Conservation (phyloP, 2,113 vertebrate genomes). For the Stigmatopora argus region DNA sequence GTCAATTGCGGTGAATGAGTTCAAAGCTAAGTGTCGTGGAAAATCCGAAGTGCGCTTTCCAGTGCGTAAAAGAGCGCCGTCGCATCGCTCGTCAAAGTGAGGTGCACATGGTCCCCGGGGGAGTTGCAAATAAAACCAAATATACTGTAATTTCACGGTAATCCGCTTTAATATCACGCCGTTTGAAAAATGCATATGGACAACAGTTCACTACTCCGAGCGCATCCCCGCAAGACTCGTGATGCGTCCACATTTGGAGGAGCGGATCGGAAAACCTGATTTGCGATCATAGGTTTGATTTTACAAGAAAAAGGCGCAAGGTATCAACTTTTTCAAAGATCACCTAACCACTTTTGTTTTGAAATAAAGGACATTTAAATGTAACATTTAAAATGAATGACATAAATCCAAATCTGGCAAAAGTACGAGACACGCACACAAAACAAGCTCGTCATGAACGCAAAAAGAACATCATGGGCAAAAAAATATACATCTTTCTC, state of each 20-base stretch:
- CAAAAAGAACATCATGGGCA: background rate
- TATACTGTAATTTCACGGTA: conserved; percentile 43
- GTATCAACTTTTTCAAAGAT: background rate
- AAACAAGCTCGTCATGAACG: background rate
- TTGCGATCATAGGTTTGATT: background rate
- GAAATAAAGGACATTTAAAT: no score
- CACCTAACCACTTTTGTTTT: background rate
- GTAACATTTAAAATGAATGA: no score
- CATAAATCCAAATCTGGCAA: background rate
- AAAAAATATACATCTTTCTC: conserved; percentile 4
- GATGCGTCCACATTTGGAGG: background rate
- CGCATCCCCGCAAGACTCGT: conserved; percentile 4
- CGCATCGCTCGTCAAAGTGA: conserved; percentile 26
- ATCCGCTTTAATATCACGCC: conserved; percentile 39
- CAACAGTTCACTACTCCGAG: conserved; percentile 12
- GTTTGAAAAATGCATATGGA: conserved; percentile 24
- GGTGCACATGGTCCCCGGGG: conserved; percentile 19
- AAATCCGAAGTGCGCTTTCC: background rate
- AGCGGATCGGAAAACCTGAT: background rate
- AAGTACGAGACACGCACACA: background rate
- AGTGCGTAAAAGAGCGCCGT: conserved; percentile 17
- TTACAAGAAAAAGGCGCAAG: background rate
- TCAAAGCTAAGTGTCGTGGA: background rate
- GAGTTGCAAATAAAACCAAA: conserved; percentile 25
- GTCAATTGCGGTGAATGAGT: no score